phyloP scores from a whole-genome alignment of 2,797 vertebrate genomes.

The Choloepus didactylus region DNA sequence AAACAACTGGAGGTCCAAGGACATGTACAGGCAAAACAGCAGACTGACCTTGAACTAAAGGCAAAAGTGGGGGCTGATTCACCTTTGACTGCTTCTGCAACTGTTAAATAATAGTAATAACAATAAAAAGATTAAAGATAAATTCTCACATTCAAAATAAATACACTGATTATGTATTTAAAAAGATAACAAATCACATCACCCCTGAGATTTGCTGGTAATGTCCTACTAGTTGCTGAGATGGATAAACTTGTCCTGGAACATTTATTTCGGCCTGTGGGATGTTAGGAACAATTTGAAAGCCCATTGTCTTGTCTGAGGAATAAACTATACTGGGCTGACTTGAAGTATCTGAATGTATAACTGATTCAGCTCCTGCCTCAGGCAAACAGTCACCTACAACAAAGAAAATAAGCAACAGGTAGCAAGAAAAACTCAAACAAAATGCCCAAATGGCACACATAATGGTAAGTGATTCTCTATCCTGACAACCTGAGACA shows the following conservation, averaged over 20 bases:
- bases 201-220: constrained; percentile 83
- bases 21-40: constrained; percentile 88
- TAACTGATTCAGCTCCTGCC: constrained; percentile 52
- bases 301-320: constrained; percentile 88
- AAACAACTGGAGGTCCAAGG: constrained; percentile 88
- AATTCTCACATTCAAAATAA: constrained; percentile 54
- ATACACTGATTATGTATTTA: constrained; percentile 32
- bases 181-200: constrained; percentile 64
- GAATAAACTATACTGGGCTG: constrained; percentile 82
- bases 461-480: constrained; percentile 27
- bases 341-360: constrained; percentile 79
- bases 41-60: constrained; percentile 86
- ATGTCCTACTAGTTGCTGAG: constrained; percentile 79
- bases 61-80: constrained; percentile 87
- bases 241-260: constrained; percentile 77
- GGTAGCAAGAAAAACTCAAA: constrained; percentile 60
- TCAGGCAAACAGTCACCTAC: constrained; percentile 83
- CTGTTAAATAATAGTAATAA: constrained; percentile 58
- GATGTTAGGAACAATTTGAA: constrained; percentile 88
- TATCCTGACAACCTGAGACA: constrained; percentile 36
- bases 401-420: constrained; percentile 62
- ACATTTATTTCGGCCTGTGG: constrained; percentile 87
- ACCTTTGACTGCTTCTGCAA: constrained; percentile 83
- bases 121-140: constrained; percentile 52
- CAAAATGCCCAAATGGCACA: constrained; percentile 57